Conservation (phyloP, 2,888 invertebrate genomes). For the Scotopteryx bipunctaria region DNA sequence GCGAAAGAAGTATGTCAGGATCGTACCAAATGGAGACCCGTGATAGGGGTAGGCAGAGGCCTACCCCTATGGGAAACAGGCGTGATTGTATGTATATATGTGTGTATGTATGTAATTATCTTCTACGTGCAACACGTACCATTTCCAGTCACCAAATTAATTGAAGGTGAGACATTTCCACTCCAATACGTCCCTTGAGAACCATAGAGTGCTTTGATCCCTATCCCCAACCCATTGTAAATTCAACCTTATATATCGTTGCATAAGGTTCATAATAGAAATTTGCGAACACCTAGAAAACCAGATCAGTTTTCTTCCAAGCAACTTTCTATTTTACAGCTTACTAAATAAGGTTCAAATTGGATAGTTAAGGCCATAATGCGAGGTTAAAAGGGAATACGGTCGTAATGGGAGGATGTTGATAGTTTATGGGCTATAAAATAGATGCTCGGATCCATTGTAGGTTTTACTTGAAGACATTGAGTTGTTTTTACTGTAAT, state of each 20-base stretch:
- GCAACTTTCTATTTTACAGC: background rate
- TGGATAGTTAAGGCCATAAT: constrained; percentile 5
- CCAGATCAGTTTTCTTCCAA: background rate
- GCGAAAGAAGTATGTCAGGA: too few relatives aligned
- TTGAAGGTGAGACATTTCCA: constrained; percentile 10
- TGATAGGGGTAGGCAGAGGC: too few relatives aligned
- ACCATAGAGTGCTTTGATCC: constrained; percentile 3
- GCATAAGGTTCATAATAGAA: background rate
- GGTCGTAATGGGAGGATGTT: constrained; percentile 25
- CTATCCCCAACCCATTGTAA: background rate
- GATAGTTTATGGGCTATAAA: constrained; percentile 34
- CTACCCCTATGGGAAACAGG: too few relatives aligned
- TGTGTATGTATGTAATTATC: background rate
- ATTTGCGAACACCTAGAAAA: background rate
- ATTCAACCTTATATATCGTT: background rate
- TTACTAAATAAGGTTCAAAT: background rate
- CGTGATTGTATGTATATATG: too few relatives aligned
- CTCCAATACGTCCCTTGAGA: constrained; percentile 12
- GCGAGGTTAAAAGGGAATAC: constrained; percentile 24
- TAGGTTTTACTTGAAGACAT: constrained; percentile 28
- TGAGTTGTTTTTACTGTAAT: constrained; percentile 14
- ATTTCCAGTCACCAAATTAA: constrained; percentile 6
- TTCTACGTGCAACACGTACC: background rate
- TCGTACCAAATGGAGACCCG: too few relatives aligned
- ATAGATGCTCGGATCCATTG: constrained; percentile 18